phyloP scores from a whole-genome alignment of 2,113 vertebrate species.

The Abramis brama region DNA sequence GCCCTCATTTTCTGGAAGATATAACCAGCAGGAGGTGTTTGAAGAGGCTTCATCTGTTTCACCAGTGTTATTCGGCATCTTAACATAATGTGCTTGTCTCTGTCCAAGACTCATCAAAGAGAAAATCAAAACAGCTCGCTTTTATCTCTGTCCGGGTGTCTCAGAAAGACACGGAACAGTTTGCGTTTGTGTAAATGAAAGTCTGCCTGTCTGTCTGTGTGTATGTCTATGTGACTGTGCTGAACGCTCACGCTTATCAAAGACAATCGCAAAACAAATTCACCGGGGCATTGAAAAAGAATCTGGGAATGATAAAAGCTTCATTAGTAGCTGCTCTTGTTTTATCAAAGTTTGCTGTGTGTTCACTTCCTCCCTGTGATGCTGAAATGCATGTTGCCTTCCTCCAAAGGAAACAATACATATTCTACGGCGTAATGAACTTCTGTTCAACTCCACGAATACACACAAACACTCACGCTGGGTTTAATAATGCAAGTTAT shows the following conservation, averaged over 20 bases:
- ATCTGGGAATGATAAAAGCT: constrained; percentile 63
- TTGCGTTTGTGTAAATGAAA: constrained; percentile 15
- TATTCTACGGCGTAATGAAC: constrained; percentile 27
- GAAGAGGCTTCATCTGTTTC: constrained; percentile 18
- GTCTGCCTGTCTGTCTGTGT: constrained; percentile 1
- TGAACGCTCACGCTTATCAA: background rate
- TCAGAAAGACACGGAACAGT: constrained; percentile 24
- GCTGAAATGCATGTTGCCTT: constrained; percentile 31
- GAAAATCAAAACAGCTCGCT: constrained; percentile 27
- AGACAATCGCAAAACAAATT: background rate
- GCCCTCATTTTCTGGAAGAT: constrained; percentile 21
- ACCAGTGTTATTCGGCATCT: constrained; percentile 21
- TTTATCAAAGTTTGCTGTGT: constrained; percentile 60
- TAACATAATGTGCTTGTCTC: constrained; percentile 39
- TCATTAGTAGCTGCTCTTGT: constrained; percentile 63
- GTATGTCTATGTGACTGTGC: background rate
- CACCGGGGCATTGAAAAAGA: constrained; percentile 46
- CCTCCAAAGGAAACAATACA: constrained; percentile 22
- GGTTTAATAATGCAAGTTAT: constrained; percentile 23
- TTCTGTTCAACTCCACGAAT: constrained; percentile 41
- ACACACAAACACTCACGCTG: background rate
- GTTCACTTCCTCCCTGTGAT: constrained; percentile 37
- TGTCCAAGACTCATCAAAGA: constrained; percentile 39
- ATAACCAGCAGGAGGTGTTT: constrained; percentile 30
- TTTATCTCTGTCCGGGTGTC: constrained; percentile 29